A percentile compares a stretch with the other conserved stretches of the same genome.
phyloP scores from a whole-genome alignment of 2,797 vertebrate species.

The Valencia hispanica region DNA sequence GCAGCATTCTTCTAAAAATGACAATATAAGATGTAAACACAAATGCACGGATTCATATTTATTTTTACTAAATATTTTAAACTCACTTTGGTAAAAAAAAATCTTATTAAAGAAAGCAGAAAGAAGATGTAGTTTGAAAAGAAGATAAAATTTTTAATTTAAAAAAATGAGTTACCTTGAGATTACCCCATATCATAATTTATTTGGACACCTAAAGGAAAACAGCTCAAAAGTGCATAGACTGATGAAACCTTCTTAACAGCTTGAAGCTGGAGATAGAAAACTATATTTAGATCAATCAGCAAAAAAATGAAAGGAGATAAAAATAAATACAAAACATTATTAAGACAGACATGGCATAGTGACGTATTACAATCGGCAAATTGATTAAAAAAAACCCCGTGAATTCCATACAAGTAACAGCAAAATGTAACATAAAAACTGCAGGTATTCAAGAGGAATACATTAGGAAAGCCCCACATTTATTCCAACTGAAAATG shows the following conservation, averaged over 20 bases:
- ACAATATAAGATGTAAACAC: conserved; percentile 13
- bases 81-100: conserved; percentile 3
- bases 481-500: background rate
- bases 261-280: conserved; percentile 36
- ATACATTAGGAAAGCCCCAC: background rate
- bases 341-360: conserved; percentile 12
- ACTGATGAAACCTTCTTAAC: conserved; percentile 64
- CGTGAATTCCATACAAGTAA: background rate
- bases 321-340: conserved; percentile 34
- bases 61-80: background rate
- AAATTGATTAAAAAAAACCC: too few species aligned
- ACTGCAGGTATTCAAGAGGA: background rate
- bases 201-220: conserved; percentile 51
- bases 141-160: conserved; percentile 13
- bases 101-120: background rate
- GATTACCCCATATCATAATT: conserved; percentile 37
- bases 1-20: conserved; percentile 19
- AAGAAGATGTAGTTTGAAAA: conserved; percentile 4
- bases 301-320: background rate
- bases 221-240: conserved; percentile 47
- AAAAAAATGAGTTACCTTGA: background rate
- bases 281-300: conserved; percentile 54
- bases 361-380: too few species aligned
- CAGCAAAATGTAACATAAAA: background rate
- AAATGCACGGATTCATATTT: background rate